phyloP scores from a whole-genome alignment of 2,888 invertebrate genomes.

The Adineta ricciae region DNA sequence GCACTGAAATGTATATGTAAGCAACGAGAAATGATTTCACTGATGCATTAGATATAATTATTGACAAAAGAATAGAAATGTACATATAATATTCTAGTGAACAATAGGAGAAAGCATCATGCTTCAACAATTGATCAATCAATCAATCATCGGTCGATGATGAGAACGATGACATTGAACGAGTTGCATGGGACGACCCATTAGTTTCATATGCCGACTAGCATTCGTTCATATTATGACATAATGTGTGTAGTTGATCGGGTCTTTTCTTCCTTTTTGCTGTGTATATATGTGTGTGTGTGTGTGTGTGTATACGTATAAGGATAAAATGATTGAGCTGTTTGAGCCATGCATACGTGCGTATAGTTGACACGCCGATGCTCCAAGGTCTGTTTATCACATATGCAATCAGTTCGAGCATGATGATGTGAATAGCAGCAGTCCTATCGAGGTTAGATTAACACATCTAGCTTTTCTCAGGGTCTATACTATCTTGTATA shows the following conservation, averaged over 20 bases:
- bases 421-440: slow-evolving; percentile 9
- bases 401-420: background rate
- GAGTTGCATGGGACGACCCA: background rate
- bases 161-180: background rate
- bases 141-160: background rate
- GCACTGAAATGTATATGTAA: too few species aligned
- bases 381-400: slow-evolving; percentile 4
- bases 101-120: background rate
- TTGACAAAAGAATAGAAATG: background rate
- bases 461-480: background rate
- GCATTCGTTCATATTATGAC: background rate
- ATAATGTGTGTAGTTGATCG: background rate
- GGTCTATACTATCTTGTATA: background rate
- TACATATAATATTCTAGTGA: background rate
- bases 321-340: background rate
- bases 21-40: background rate
- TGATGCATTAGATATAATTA: background rate
- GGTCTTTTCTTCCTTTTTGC: background rate
- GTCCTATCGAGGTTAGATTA: background rate
- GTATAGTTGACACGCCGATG: background rate
- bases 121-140: background rate
- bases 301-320: background rate
- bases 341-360: slow-evolving; percentile 9
- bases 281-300: background rate
- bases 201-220: background rate